Evolutionary conservation across 1,140 invertebrate genomes (phyloP).

Genomic region (Dermatophagoides farinae): DNA sequence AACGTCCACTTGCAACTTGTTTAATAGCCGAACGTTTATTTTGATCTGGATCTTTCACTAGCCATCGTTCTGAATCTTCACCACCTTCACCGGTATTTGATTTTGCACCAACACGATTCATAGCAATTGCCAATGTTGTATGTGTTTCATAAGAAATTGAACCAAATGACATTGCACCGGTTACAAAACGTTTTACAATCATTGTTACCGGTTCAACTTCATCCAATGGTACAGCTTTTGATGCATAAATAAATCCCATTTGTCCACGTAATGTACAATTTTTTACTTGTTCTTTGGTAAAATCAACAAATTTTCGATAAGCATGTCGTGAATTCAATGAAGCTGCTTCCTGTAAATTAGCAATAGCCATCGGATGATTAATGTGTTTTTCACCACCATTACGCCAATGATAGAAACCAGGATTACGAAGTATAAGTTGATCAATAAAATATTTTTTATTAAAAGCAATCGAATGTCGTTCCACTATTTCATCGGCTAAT

Average conservation of each 20-base stretch:
- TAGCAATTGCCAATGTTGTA: constrained; percentile 77
- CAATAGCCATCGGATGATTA: constrained; percentile 83
- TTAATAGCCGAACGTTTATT: constrained; percentile 46
- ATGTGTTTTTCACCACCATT: constrained; percentile 92
- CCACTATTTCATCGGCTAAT: constrained; percentile 63
- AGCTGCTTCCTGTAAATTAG: constrained; percentile 76
- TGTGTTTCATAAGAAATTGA: constrained; percentile 84
- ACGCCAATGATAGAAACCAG: constrained; percentile 87
- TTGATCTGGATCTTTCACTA: constrained; percentile 47
- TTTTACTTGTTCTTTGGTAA: constrained; percentile 61
- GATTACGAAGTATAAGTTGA: constrained; percentile 58
- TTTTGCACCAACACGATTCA: constrained; percentile 88
- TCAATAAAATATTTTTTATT: constrained; percentile 41
- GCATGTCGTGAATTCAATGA: constrained; percentile 52
- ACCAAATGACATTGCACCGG: constrained; percentile 77
- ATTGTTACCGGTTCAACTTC: constrained; percentile 77
- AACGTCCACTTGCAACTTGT: constrained; percentile 82
- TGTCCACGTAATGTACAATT: constrained; percentile 81
- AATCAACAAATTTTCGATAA: constrained; percentile 71
- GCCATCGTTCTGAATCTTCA: constrained; percentile 59
- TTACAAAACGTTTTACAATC: constrained; percentile 78
- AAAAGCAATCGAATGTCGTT: constrained; percentile 61
- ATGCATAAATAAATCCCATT: constrained; percentile 55
- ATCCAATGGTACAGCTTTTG: constrained; percentile 45
- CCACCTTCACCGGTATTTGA: constrained; percentile 91